Conservation (phyloP, 2,888 invertebrate genomes). For the Drosophila maculinotata region DNA sequence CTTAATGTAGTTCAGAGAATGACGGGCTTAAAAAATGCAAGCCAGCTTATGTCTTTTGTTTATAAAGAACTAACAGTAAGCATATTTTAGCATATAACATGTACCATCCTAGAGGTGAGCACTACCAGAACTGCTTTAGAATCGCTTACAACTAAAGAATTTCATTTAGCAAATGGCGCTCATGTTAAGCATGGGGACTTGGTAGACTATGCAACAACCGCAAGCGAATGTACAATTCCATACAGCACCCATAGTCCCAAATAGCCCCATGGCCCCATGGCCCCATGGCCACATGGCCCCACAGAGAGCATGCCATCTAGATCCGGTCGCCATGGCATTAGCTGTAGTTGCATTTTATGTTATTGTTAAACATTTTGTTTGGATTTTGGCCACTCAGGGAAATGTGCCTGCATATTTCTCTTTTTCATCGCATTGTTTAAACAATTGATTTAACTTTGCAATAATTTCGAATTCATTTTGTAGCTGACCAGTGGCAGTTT, state of each 20-base stretch:
- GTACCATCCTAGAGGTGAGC: constrained; percentile 1
- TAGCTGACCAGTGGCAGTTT: not conserved
- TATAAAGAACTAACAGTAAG: not conserved
- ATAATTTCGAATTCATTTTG: constrained; percentile 39
- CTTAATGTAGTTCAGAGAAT: not conserved
- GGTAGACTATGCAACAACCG: constrained; percentile 3
- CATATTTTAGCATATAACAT: not conserved
- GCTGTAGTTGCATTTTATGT: constrained; percentile 39
- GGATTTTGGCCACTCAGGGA: constrained; percentile 34
- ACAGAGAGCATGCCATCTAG: constrained; percentile 3
- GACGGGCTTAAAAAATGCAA: too few species aligned
- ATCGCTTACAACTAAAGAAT: constrained; percentile 43
- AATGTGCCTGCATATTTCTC: constrained; percentile 37
- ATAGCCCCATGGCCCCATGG: constrained; percentile 1
- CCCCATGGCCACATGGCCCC: constrained; percentile 3
- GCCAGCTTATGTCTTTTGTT: not conserved
- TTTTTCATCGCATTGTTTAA: constrained; percentile 10
- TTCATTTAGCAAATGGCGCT: constrained; percentile 62
- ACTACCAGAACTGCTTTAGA: constrained; percentile 3
- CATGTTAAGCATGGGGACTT: constrained; percentile 21
- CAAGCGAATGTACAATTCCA: constrained; percentile 14
- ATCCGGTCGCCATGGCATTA: constrained; percentile 13
- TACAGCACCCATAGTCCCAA: constrained; percentile 8
- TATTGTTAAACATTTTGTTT: constrained; percentile 43
- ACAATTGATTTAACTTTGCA: constrained; percentile 40